Evolutionary conservation across 2,797 vertebrate species (phyloP).

Genomic region (Serranus cabrilla): DNA sequence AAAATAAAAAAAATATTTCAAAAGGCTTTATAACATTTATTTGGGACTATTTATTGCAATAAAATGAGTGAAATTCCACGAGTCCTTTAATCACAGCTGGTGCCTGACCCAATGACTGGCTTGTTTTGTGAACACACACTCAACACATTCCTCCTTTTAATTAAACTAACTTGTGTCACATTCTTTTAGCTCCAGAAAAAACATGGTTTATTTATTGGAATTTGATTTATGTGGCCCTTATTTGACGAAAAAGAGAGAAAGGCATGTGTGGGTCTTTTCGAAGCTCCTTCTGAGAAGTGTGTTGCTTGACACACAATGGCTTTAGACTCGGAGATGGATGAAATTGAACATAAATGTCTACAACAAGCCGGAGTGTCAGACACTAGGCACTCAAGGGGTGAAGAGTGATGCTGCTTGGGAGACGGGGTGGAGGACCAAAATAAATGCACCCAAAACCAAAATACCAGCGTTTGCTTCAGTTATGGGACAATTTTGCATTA

Average conservation of each 20-base stretch:
- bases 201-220: background rate
- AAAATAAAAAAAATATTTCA: too few relatives aligned
- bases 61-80: background rate
- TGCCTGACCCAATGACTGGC: too few relatives aligned
- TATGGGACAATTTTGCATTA: slow-evolving; percentile 7
- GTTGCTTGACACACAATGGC: slow-evolving; percentile 20
- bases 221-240: slow-evolving; percentile 3
- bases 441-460: slow-evolving; percentile 6
- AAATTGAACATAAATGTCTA: slow-evolving; percentile 34
- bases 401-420: background rate
- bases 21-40: background rate
- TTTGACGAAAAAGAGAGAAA: background rate
- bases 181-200: background rate
- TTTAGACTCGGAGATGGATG: slow-evolving; percentile 22
- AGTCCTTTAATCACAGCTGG: background rate
- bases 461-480: background rate
- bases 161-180: slow-evolving; percentile 2
- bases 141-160: background rate
- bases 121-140: background rate
- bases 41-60: background rate
- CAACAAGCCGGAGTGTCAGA: slow-evolving; percentile 12
- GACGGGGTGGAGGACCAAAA: background rate
- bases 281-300: slow-evolving; percentile 3
- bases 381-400: background rate
- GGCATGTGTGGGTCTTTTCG: background rate